Base-by-base conservation (phyloP, 2,888 invertebrate species). In the Athrips mouffetella region DNA sequence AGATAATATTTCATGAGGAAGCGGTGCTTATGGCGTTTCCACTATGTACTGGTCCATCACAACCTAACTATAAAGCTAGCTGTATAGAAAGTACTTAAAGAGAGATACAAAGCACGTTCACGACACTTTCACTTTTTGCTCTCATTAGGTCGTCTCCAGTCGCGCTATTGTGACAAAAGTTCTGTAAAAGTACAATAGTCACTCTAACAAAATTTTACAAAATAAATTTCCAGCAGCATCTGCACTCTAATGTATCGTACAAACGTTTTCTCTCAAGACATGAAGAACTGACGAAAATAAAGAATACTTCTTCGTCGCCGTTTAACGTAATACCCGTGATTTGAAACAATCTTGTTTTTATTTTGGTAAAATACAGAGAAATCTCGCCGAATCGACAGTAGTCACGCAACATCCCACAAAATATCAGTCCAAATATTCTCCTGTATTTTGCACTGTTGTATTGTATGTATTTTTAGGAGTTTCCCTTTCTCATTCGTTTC, bases 331-430 rank as follows among this genome's bases (percentile, higher is more conserved):
- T 72, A 65, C 68, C 71, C 62, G 73, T 76, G 67, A 80, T 84
- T 81, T 78, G 71, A 76, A 78, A 75, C 70, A 74, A 78, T 79
- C 72, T 75, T 65, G 69, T 78, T 81, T 76, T 78, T 77, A 78
- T 81, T 75, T 78, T 77, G 65, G 63, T 67, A 59, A 63, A 63
- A 55, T 55, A 58, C 57, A 58, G 75, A 76, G 76, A 84, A 80
- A 81, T 82, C 80, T 79, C 56, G 57, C 56, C 62, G 65, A 70
- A 76, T 73, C 68, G 68, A 70, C 66, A 60, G 56, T 62, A 70
- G 81, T 78, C 84, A 86, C 85, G 82, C 85, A 65, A 80, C 55
- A 53, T 51, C 54, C 52, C 48, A 42, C 30, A 30, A 47, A 47
- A 39, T 48, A 48, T 50, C 35, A 18, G 50, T 55, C n/a, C n/a